Evolutionary conservation across 2,113 vertebrate species (phyloP).

Genomic region (Tauraco erythrolophus): DNA sequence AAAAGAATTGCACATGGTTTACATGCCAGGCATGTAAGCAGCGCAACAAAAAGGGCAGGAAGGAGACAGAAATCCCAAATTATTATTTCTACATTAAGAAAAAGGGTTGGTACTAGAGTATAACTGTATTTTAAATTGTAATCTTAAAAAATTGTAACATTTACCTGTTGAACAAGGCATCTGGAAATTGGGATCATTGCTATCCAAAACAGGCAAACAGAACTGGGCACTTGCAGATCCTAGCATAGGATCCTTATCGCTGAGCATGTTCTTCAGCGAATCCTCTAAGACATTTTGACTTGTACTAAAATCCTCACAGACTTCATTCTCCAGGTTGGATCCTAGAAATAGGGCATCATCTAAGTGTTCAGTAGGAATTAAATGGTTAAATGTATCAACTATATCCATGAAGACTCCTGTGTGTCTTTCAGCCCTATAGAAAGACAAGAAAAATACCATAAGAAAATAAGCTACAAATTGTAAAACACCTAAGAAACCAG

Average conservation of each 20-base stretch:
- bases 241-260: constrained; percentile 99
- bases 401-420: constrained; percentile 99
- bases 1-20: neutral
- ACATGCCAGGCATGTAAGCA: constrained; percentile 61
- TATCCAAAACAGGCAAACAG: constrained; percentile 93
- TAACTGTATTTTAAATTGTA: constrained; percentile 75
- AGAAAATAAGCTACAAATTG: constrained; percentile 82
- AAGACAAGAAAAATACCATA: constrained; percentile 87
- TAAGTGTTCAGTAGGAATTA: constrained; percentile 99
- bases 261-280: constrained; percentile 99
- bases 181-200: constrained; percentile 91
- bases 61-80: constrained; percentile 48
- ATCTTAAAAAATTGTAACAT: constrained; percentile 82
- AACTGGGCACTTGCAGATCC: constrained; percentile 97
- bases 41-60: neutral
- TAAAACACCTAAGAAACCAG: constrained; percentile 77
- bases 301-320: constrained; percentile 94
- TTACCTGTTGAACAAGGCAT: constrained; percentile 92
- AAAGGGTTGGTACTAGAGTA: constrained; percentile 64
- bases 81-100: constrained; percentile 46
- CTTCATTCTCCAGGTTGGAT: constrained; percentile 97
- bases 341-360: constrained; percentile 94
- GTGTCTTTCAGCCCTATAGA: constrained; percentile 89
- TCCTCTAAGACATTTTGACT: constrained; percentile 89
- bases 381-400: constrained; percentile 98